Evolutionary conservation across 2,888 invertebrate genomes (phyloP), one percentile per base, ranked within the genome.

Genomic region (Callimorpha dominula): DNA sequence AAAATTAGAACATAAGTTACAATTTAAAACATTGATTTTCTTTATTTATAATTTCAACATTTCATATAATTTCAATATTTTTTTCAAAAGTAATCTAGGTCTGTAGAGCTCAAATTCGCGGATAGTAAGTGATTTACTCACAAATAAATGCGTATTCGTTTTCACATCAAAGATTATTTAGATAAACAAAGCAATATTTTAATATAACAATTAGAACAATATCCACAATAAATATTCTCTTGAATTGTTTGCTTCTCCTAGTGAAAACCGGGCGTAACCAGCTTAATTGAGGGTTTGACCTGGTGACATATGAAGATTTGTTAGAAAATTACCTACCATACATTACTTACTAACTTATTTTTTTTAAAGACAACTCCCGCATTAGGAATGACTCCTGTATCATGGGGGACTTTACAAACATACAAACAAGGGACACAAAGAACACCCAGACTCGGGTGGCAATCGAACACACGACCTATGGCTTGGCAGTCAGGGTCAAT

Each of bases 191-290:
- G 4, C 88, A 77, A 75, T 84, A 86, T 9, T 90, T 80, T 6
- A 82, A 81, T 0, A n/a, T n/a, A n/a, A n/a, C n/a, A n/a, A n/a
- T n/a, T n/a, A n/a, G n/a, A n/a, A n/a, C n/a, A n/a, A n/a, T n/a
- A n/a, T n/a, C 89, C 88, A 54, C 89, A 91, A 76, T 49, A 89
- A n/a, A n/a, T n/a, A n/a, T 72, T 89, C 86, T 0, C 87, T 83
- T 0, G 81, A 65, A 73, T 89, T 88, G 73, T 90, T 86, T 0
- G 91, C 90, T 70, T 90, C 86, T 0, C 85, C 87, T 0, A 60
- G 69, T 0, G 79, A 72, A 81, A 89, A 92, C 46, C 81, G 81
- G 43, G 73, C 74, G 70, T 85, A 92, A 0, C 91, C 91, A 3
- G 90, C 89, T 14, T 84, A 78, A 0, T 75, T 20, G 1, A 91